Conservation (phyloP, 2,888 invertebrate species). For the Cataglyphis albicans region DNA sequence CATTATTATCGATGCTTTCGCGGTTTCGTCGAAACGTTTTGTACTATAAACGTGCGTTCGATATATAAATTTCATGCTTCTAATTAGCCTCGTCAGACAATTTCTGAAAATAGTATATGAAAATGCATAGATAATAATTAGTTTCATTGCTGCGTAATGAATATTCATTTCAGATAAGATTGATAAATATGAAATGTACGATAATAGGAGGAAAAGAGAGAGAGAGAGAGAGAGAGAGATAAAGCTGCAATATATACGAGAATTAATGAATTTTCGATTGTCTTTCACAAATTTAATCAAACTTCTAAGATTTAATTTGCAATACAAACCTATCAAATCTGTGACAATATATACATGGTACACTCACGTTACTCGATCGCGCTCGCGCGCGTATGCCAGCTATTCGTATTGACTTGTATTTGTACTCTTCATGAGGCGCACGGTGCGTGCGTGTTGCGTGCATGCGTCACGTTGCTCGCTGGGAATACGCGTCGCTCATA, state of each 20-base stretch:
- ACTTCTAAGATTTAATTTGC: conserved; percentile 34
- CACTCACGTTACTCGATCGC: conserved; percentile 31
- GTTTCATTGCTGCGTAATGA: conserved; percentile 41
- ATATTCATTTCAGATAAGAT: conserved; percentile 36
- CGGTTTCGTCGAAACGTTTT: conserved; percentile 54
- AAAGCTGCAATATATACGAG: background rate
- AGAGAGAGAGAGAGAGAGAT: too few species aligned
- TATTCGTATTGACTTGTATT: conserved; percentile 53
- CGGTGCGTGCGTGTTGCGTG: conserved; percentile 50
- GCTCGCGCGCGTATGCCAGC: conserved; percentile 37
- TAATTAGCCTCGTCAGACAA: conserved; percentile 51
- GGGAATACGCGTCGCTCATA: conserved; percentile 20
- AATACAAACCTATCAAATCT: conserved; percentile 37
- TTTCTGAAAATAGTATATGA: conserved; percentile 61
- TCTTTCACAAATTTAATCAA: background rate
- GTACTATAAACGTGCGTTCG: conserved; percentile 53
- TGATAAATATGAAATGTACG: background rate
- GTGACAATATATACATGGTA: conserved; percentile 17
- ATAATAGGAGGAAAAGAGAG: background rate
- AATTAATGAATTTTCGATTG: background rate
- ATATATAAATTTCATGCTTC: conserved; percentile 38
- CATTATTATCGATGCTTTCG: conserved; percentile 68
- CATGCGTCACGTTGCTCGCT: conserved; percentile 31
- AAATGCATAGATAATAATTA: conserved; percentile 44
- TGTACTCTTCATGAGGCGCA: conserved; percentile 38